Evolutionary conservation across 2,113 vertebrate genomes (phyloP).

Genomic region (Aldabrachelys gigantea): DNA sequence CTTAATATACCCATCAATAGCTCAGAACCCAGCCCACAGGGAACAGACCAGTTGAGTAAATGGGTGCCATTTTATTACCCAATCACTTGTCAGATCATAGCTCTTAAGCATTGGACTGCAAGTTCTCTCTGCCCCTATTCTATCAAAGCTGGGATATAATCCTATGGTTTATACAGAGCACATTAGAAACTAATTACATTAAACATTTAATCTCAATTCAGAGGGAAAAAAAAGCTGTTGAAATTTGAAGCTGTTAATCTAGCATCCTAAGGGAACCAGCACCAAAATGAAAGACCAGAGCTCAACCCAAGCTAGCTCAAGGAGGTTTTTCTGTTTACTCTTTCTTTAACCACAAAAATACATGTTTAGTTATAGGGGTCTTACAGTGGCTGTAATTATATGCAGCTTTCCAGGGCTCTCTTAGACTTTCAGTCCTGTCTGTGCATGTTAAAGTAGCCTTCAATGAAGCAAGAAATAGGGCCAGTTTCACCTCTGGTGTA

Average conservation of each 20-base stretch:
- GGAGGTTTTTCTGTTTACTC: slow-evolving; percentile 73
- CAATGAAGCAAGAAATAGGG: neutral
- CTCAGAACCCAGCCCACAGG: neutral
- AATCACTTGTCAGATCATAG: slow-evolving; percentile 39
- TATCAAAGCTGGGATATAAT: slow-evolving; percentile 17
- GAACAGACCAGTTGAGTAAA: slow-evolving; percentile 9
- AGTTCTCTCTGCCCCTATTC: slow-evolving; percentile 6
- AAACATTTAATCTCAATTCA: slow-evolving; percentile 65
- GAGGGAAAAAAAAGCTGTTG: slow-evolving; percentile 32
- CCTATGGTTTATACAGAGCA: slow-evolving; percentile 35
- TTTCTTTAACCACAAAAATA: slow-evolving; percentile 66
- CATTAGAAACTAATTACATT: slow-evolving; percentile 74
- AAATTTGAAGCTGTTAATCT: slow-evolving; percentile 73
- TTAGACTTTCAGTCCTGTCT: slow-evolving; percentile 24
- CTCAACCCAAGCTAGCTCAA: slow-evolving; percentile 56
- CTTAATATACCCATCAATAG: neutral
- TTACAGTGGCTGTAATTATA: slow-evolving; percentile 55
- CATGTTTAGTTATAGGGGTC: slow-evolving; percentile 64
- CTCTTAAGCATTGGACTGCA: slow-evolving; percentile 37
- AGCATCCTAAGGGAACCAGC: slow-evolving; percentile 62
- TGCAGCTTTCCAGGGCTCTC: slow-evolving; percentile 65
- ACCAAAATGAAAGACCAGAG: slow-evolving; percentile 52
- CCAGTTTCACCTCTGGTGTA: slow-evolving; percentile 12
- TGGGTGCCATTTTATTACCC: slow-evolving; percentile 28
- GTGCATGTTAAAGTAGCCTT: neutral